Percentiles rank a stretch among this genome's conserved stretches.
Conservation (phyloP, 2,888 invertebrate species). For the Mystacides longicornis region DNA sequence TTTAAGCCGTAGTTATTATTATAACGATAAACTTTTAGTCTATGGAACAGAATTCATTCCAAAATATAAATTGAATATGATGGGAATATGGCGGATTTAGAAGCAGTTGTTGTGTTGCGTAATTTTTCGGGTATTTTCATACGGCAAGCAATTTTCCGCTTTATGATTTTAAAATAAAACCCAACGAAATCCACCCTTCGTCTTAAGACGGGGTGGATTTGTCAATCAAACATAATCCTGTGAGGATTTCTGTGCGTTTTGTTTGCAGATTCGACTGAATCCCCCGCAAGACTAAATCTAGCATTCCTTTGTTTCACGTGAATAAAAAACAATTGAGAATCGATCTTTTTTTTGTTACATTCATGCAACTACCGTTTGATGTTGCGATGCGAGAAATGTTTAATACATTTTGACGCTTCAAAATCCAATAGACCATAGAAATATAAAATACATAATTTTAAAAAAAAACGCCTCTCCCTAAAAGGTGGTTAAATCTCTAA, state of each 20-base stretch:
- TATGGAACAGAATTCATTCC: no score
- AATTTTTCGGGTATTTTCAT: conserved; percentile 15
- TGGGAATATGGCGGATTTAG: conserved; percentile 12
- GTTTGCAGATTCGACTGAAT: conserved; percentile 21
- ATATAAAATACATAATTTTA: no score
- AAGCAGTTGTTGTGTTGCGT: conserved; percentile 9
- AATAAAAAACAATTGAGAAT: background rate
- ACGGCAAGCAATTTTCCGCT: conserved; percentile 20
- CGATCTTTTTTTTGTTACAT: no score
- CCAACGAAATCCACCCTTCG: conserved; percentile 3
- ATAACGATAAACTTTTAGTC: no score
- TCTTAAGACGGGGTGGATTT: conserved; percentile 15
- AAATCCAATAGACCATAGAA: no score
- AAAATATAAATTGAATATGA: background rate
- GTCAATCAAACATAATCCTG: conserved; percentile 25
- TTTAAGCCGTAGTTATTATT: no score
- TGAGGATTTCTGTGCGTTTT: conserved; percentile 19
- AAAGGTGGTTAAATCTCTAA: no score
- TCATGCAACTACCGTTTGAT: no score
- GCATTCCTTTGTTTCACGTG: background rate
- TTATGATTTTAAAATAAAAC: conserved; percentile 21
- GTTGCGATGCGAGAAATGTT: no score
- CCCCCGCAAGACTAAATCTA: background rate
- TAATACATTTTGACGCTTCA: no score
- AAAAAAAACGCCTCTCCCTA: no score